Evolutionary conservation across 2,888 invertebrate species (phyloP).

Genomic region (Mellilla xanthometata): DNA sequence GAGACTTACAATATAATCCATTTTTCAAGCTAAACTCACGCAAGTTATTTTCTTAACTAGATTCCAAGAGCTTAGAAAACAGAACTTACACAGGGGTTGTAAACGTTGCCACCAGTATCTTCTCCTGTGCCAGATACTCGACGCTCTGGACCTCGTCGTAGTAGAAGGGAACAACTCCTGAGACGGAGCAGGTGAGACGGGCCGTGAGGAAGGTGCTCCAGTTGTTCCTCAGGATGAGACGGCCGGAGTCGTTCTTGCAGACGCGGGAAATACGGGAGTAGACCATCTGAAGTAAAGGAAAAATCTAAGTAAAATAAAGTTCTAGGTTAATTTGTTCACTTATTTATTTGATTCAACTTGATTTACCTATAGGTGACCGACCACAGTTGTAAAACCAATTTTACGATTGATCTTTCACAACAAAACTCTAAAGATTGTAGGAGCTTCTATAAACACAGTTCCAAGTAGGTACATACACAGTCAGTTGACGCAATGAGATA

Average conservation of each 20-base stretch:
- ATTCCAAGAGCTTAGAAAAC: too few species aligned
- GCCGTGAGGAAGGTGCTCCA: constrained; percentile 97
- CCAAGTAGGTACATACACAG: too few species aligned
- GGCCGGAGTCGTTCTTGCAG: constrained; percentile 95
- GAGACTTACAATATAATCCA: too few species aligned
- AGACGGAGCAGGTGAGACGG: constrained; percentile 90
- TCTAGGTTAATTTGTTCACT: too few species aligned
- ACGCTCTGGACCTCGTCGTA: constrained; percentile 95
- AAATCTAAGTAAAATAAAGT: too few species aligned
- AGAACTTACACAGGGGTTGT: constrained; percentile 89
- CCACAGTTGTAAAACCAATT: too few species aligned
- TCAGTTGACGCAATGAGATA: constrained; percentile 5
- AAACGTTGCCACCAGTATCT: constrained; percentile 92
- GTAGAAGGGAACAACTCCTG: constrained; percentile 93
- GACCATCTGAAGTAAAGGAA: constrained; percentile 84
- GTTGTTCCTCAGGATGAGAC: constrained; percentile 88
- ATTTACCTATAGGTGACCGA: too few species aligned
- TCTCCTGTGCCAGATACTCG: constrained; percentile 89
- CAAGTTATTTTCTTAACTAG: not conserved
- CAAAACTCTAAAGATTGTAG: too few species aligned
- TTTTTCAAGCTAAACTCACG: too few species aligned
- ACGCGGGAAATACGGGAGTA: constrained; percentile 96
- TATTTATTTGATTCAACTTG: too few species aligned
- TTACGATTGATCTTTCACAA: too few species aligned
- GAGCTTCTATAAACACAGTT: too few species aligned